phyloP scores from a whole-genome alignment of 1,140 invertebrate species.

The Cataglyphis hispanica region DNA sequence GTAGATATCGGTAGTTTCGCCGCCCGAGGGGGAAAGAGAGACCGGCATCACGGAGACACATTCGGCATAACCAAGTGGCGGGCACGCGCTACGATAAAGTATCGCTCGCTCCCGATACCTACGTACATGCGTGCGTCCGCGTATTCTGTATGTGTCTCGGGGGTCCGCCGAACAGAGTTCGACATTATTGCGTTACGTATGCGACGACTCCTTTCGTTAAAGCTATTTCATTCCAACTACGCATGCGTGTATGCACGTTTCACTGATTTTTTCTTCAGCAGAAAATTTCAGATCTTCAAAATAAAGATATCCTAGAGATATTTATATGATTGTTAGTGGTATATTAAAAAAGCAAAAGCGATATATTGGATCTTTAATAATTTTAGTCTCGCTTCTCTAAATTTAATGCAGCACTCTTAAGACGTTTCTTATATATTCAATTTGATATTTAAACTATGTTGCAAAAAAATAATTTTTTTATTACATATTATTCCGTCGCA shows the following conservation, averaged over 20 bases:
- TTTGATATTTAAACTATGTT: background rate
- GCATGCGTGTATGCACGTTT: background rate
- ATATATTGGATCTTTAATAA: background rate
- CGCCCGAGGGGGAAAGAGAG: constrained; percentile 64
- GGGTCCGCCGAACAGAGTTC: constrained; percentile 13
- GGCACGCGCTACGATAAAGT: constrained; percentile 78
- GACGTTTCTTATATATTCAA: background rate
- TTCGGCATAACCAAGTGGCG: constrained; percentile 82
- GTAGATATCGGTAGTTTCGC: constrained; percentile 70
- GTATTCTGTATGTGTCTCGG: constrained; percentile 8
- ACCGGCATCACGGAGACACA: constrained; percentile 75
- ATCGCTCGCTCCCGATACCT: constrained; percentile 68
- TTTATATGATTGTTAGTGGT: background rate
- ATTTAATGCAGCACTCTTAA: too few species aligned
- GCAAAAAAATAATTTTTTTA: background rate
- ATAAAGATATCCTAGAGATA: background rate
- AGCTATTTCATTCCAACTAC: background rate
- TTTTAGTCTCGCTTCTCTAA: background rate
- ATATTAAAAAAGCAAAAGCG: background rate
- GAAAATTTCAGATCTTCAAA: background rate
- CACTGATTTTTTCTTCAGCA: background rate
- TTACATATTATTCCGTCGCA: background rate
- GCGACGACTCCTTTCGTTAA: constrained; percentile 72
- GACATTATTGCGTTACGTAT: constrained; percentile 55
- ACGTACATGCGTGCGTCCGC: constrained; percentile 3